Conservation (phyloP, 2,797 vertebrate genomes). For the Enteromius treurensis region DNA sequence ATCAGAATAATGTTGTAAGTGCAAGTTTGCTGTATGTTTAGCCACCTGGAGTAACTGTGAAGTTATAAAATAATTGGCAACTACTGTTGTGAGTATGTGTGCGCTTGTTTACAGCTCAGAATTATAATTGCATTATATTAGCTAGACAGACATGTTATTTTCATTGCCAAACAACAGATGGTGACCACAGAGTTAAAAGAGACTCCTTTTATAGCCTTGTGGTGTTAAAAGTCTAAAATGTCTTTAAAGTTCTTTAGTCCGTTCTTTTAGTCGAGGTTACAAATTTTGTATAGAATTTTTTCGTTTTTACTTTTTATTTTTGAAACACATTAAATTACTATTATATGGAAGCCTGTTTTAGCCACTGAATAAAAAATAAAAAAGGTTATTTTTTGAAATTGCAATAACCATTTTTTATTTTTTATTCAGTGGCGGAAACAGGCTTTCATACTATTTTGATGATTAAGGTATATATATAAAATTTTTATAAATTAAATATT, state of each 20-base stretch:
- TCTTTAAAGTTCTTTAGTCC: not conserved
- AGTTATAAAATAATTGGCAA: slow-evolving; percentile 11
- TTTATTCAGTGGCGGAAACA: no score
- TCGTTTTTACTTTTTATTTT: not conserved
- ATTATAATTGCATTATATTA: not conserved
- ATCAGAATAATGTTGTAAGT: not conserved
- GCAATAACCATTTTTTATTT: no score
- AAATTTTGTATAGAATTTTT: not conserved
- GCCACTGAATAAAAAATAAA: no score
- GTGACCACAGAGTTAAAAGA: not conserved
- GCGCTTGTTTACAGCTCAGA: not conserved
- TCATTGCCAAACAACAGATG: slow-evolving; percentile 10
- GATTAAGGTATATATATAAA: no score
- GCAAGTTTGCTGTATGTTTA: not conserved
- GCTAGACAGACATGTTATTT: not conserved
- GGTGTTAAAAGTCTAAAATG: not conserved
- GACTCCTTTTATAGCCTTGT: not conserved
- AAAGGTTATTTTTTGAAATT: no score
- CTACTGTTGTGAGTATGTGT: not conserved
- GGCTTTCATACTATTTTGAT: no score
- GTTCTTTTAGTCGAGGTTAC: not conserved
- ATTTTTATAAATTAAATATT: not conserved
- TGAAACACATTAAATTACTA: not conserved
- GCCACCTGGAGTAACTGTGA: slow-evolving; percentile 1
- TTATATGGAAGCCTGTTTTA: no score